phyloP scores from a whole-genome alignment of 2,888 invertebrate genomes.

The Cosmorhoe ocellata region DNA sequence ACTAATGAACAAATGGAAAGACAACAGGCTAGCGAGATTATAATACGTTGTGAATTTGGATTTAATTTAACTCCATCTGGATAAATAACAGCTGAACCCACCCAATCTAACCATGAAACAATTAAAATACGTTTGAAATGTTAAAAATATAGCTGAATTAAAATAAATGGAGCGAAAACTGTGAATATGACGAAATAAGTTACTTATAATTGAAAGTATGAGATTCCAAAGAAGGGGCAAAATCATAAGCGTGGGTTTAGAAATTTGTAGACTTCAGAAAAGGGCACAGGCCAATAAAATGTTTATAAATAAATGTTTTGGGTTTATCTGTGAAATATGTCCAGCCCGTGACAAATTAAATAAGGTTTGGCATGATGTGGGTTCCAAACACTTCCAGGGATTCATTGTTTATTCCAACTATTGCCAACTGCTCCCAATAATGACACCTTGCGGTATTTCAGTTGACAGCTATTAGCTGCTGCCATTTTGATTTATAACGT shows the following conservation, averaged over 20 bases:
- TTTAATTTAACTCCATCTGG: not conserved
- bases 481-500: constrained; percentile 30
- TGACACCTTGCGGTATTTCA: constrained; percentile 7
- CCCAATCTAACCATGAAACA: constrained; percentile 2
- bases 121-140: constrained; percentile 23
- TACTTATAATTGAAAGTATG: too few species aligned
- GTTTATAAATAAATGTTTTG: too few species aligned
- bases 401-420: constrained; percentile 32
- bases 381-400: constrained; percentile 24
- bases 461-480: constrained; percentile 27
- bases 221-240: too few species aligned
- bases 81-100: not conserved
- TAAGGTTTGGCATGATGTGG: constrained; percentile 42
- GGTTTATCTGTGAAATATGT: too few species aligned
- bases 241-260: too few species aligned
- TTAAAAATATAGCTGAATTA: too few species aligned
- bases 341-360: constrained; percentile 36
- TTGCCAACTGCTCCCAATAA: constrained; percentile 8
- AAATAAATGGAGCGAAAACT: too few species aligned
- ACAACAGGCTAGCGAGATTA: constrained; percentile 8
- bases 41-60: not conserved
- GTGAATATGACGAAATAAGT: too few species aligned
- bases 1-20: constrained; percentile 1
- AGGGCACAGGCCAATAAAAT: too few species aligned
- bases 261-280: too few species aligned